Conservation (phyloP, 2,113 vertebrate species). For the Arizona elegans region DNA sequence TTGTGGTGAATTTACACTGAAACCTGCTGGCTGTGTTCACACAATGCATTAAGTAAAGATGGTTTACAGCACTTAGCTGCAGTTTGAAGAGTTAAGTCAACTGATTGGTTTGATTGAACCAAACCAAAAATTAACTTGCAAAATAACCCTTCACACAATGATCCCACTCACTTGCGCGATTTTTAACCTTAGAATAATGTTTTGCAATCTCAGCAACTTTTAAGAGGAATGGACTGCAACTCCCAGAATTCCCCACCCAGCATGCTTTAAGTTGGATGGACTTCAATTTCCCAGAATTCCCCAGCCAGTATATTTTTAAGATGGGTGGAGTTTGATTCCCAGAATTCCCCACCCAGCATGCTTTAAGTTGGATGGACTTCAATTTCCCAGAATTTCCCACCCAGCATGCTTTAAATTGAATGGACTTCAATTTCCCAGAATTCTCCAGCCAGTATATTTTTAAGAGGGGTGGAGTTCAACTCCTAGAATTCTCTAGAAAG, state of each 20-base stretch:
- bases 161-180: not conserved
- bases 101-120: not conserved
- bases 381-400: too few species aligned
- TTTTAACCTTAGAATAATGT: not conserved
- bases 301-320: too few species aligned
- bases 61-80: not conserved
- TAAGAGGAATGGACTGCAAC: too few species aligned
- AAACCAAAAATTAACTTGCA: not conserved
- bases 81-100: not conserved
- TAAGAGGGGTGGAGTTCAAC: too few species aligned
- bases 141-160: not conserved
- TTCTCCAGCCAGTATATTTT: too few species aligned
- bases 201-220: not conserved
- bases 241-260: too few species aligned
- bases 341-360: too few species aligned
- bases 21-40: not conserved
- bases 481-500: too few species aligned
- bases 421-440: too few species aligned
- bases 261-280: not conserved
- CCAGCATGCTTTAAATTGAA: accelerated
- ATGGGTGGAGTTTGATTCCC: too few species aligned
- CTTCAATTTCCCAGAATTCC: too few species aligned
- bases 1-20: not conserved
- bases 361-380: too few species aligned
- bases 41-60: not conserved